These are phyloP conservation scores for Cyanoliseus patagonus DNA, from an alignment of 2,113 vertebrate genomes.

Conservation along the genomic window DNA sequence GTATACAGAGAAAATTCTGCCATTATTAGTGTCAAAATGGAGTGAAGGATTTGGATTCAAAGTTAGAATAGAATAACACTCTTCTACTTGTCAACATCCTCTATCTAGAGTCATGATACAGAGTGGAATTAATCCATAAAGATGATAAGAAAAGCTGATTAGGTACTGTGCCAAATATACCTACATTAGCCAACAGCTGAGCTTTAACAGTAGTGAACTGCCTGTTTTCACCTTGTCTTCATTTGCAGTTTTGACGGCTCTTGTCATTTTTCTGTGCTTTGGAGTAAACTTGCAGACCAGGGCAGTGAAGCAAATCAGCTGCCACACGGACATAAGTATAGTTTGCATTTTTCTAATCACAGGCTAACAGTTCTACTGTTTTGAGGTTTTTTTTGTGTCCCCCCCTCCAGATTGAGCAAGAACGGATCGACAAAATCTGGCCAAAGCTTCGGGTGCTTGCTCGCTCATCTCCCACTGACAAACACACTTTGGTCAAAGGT, in stretches of 20 bases:
- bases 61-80: not conserved
- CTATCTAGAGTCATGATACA: not conserved
- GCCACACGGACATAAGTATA: not conserved
- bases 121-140: not conserved
- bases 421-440: constrained; percentile 98
- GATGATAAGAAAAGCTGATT: not conserved
- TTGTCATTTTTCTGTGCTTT: not conserved
- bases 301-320: not conserved
- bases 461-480: constrained; percentile 96
- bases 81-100: not conserved
- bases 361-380: not conserved
- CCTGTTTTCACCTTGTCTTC: not conserved
- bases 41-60: not conserved
- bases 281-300: not conserved
- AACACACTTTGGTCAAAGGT: constrained; percentile 99
- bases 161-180: not conserved
- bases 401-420: constrained; percentile 88
- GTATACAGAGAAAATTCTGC: not conserved
- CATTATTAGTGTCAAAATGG: not conserved
- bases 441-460: constrained; percentile 95
- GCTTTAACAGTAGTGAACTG: not conserved
- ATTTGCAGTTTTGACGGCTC: not conserved
- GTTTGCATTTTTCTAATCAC: not conserved
- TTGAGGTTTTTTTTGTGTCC: not conserved
- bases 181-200: not conserved